phyloP scores from a whole-genome alignment of 1,140 invertebrate genomes.

The Drosophila simulans region DNA sequence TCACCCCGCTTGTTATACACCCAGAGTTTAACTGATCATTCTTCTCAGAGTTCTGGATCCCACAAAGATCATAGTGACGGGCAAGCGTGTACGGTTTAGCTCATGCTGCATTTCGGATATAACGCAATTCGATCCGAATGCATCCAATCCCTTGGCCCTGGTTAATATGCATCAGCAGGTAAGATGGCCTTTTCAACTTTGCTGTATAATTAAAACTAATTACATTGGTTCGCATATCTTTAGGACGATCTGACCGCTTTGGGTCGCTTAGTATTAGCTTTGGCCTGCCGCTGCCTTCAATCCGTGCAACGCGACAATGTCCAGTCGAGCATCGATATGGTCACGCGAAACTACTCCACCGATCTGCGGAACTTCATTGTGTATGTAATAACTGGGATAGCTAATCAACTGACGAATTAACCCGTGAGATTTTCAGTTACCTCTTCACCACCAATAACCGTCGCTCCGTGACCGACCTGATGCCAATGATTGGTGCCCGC shows the following conservation, averaged over 20 bases:
- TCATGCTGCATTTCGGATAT: slow-evolving; percentile 94
- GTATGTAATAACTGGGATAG: slow-evolving; percentile 86
- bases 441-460: slow-evolving; percentile 89
- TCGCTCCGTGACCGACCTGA: slow-evolving; percentile 96
- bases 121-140: slow-evolving; percentile 91
- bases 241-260: slow-evolving; percentile 97
- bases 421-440: slow-evolving; percentile 86
- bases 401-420: not conserved
- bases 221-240: not conserved
- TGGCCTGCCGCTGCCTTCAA: slow-evolving; percentile 95
- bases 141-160: slow-evolving; percentile 85
- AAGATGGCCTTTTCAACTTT: not conserved
- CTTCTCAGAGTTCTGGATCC: slow-evolving; percentile 92
- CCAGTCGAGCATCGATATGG: slow-evolving; percentile 94
- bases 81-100: slow-evolving; percentile 91
- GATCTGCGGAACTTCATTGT: slow-evolving; percentile 97
- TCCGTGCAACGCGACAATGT: slow-evolving; percentile 94
- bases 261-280: slow-evolving; percentile 95
- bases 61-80: slow-evolving; percentile 94
- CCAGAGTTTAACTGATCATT: not conserved
- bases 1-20: not conserved
- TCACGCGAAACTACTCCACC: slow-evolving; percentile 94
- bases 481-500: slow-evolving; percentile 99
- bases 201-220: not conserved
- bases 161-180: slow-evolving; percentile 91